Conservation (phyloP, 2,797 vertebrate species). For the Gobionotothen gibberifrons region DNA sequence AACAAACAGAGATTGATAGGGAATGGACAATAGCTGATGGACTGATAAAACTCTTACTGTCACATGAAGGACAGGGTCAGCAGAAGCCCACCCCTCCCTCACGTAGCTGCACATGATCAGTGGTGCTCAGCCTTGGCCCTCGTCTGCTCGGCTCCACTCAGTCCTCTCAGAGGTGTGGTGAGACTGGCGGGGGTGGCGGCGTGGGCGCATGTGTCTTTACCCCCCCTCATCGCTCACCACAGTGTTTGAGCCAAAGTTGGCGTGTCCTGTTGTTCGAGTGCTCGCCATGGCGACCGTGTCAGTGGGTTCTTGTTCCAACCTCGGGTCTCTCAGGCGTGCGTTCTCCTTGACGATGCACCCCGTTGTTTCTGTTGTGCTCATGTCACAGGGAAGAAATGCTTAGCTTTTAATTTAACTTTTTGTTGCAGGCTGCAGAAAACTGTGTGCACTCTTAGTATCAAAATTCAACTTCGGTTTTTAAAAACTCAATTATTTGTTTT, state of each 20-base stretch:
- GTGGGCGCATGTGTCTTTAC: slow-evolving; percentile 36
- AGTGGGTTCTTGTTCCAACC: slow-evolving; percentile 91
- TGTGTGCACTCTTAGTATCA: slow-evolving; percentile 84
- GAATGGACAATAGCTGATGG: slow-evolving; percentile 30
- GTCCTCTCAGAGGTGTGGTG: slow-evolving; percentile 57
- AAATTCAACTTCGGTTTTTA: slow-evolving; percentile 82
- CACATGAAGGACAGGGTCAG: slow-evolving; percentile 53
- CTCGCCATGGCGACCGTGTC: slow-evolving; percentile 72
- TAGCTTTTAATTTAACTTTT: slow-evolving; percentile 74
- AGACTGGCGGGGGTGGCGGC: slow-evolving; percentile 36
- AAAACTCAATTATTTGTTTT: slow-evolving; percentile 90
- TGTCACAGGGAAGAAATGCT: slow-evolving; percentile 80
- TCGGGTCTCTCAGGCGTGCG: slow-evolving; percentile 83
- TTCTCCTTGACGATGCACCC: slow-evolving; percentile 75
- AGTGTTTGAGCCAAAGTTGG: slow-evolving; percentile 61
- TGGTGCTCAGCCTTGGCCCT: slow-evolving; percentile 78
- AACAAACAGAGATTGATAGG: slow-evolving; percentile 33
- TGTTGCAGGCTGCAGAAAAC: slow-evolving; percentile 80
- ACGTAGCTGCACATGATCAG: slow-evolving; percentile 68
- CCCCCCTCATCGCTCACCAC: slow-evolving; percentile 52
- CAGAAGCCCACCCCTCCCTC: slow-evolving; percentile 56
- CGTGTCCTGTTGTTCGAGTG: slow-evolving; percentile 68
- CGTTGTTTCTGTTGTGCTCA: slow-evolving; percentile 84
- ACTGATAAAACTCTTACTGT: slow-evolving; percentile 37
- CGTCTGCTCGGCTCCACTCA: slow-evolving; percentile 53